These are phyloP conservation scores for Rhadina sibilatrix DNA, from an alignment of 2,113 vertebrate genomes.

Conservation along the genomic window DNA sequence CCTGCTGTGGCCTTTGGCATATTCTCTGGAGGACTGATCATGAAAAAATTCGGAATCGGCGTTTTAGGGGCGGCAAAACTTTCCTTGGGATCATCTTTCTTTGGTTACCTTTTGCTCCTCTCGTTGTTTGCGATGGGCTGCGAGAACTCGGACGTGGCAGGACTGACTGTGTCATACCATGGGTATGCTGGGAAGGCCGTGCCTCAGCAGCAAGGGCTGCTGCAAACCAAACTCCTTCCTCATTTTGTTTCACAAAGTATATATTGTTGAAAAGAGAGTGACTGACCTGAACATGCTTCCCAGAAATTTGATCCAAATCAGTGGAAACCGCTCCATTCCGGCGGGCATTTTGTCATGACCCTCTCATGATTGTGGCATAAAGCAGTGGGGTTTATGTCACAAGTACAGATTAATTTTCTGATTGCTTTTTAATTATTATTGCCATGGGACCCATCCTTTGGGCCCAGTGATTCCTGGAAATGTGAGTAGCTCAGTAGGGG, in stretches of 20 bases:
- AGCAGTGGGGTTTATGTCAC: background rate
- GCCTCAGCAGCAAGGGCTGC: background rate
- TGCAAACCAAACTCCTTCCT: background rate
- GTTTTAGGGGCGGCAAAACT: constrained; percentile 85
- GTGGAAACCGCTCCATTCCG: background rate
- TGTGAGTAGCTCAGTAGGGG: background rate
- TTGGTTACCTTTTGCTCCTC: constrained; percentile 87
- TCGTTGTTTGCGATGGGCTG: constrained; percentile 86
- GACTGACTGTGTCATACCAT: constrained; percentile 82
- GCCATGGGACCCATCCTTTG: background rate
- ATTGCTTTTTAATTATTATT: constrained; percentile 27
- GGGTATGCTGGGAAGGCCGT: constrained; percentile 73
- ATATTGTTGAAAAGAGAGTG: background rate
- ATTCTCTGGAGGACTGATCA: constrained; percentile 88
- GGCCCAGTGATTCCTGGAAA: background rate
- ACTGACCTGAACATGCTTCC: background rate
- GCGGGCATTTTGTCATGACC: background rate
- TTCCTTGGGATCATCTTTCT: constrained; percentile 81
- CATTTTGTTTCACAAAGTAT: background rate
- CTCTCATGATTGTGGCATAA: background rate
- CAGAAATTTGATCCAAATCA: background rate
- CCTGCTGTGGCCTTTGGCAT: constrained; percentile 92
- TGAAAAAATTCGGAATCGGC: constrained; percentile 86
- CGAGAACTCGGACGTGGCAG: constrained; percentile 84
- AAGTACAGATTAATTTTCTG: constrained; percentile 19